Evolutionary conservation across 1,140 invertebrate genomes (phyloP), one percentile per base, ranked within the genome.

Genomic region (Ptiloglossa arizonensis): DNA sequence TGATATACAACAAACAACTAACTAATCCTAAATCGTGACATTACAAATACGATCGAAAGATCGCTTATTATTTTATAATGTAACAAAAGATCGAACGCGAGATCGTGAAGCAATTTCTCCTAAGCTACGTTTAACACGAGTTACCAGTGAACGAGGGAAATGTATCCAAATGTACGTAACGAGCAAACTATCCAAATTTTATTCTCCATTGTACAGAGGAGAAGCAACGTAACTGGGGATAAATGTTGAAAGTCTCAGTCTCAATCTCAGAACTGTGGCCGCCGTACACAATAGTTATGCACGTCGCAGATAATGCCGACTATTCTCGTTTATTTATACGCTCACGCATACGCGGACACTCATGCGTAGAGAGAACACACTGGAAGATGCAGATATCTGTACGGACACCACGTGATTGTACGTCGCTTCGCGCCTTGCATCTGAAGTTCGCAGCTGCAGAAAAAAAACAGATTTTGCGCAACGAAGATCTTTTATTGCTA

Each of bases 261-360:
- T 46, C 27, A 22, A 74, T 67, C 63, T 67, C 19, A 56, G 38
- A 35, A 62, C 17, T 15, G 22, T 1, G 41, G 17, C 48, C 50
- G 15, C 3, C 38, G 29, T 67, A 29, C 50, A 74, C 72, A 74
- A 74, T 67, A 74, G 72, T 74, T 67, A 74, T 74, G 50, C 63
- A 74, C 72, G 50, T 67, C 72, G 63, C 73, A 69, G 64, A 76
- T 70, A 69, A 76, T 76, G 46, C 66, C 54, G 44, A 70, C 73
- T 69, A 70, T 76, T 48, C 64, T 62, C 68, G 68, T 63, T 71
- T 68, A 52, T 71, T 78, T 72, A 68, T 71, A 71, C 38, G 69
- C 48, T 78, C 35, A 54, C 54, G 59, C 38, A 29, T 62, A 63
- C 75, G 56, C 27, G 73, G 38, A 15, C 50, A 48, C 22, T 29